Percentiles rank a stretch among this genome's conserved stretches.
phyloP scores from a whole-genome alignment of 2,888 invertebrate genomes.

The Ecdyonurus torrentis region DNA sequence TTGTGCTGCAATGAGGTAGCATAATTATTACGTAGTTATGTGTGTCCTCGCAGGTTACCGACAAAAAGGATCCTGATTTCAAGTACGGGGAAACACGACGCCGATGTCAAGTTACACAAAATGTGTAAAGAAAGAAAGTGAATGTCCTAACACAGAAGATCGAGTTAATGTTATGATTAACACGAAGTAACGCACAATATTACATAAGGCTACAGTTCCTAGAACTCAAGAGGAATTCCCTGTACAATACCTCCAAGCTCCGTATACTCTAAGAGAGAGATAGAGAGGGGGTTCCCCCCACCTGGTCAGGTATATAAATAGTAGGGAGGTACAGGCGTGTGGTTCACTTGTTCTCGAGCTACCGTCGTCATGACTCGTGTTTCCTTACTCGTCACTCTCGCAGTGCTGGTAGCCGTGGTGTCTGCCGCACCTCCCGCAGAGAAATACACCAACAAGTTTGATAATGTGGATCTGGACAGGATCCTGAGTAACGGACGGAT shows the following conservation, averaged over 20 bases:
- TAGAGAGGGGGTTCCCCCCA: constrained; percentile 25
- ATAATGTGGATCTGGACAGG: constrained; percentile 37
- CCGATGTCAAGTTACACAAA: too few species aligned
- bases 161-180: too few species aligned
- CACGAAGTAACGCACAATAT: too few species aligned
- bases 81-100: too few species aligned
- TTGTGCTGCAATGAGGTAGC: too few species aligned
- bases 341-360: neutral
- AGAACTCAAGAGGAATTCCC: neutral
- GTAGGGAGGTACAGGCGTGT: neutral
- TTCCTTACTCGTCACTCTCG: constrained; percentile 11
- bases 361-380: constrained; percentile 3
- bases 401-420: constrained; percentile 18
- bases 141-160: too few species aligned
- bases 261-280: constrained; percentile 30
- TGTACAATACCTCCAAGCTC: constrained; percentile 18
- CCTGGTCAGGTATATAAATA: neutral
- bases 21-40: too few species aligned
- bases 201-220: too few species aligned
- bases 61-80: too few species aligned
- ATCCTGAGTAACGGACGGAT: constrained; percentile 37
- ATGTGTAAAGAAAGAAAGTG: too few species aligned
- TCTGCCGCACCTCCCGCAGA: constrained; percentile 17
- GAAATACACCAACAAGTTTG: constrained; percentile 32
- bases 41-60: too few species aligned